phyloP scores from a whole-genome alignment of 2,113 vertebrate species.

The Chamaea fasciata region DNA sequence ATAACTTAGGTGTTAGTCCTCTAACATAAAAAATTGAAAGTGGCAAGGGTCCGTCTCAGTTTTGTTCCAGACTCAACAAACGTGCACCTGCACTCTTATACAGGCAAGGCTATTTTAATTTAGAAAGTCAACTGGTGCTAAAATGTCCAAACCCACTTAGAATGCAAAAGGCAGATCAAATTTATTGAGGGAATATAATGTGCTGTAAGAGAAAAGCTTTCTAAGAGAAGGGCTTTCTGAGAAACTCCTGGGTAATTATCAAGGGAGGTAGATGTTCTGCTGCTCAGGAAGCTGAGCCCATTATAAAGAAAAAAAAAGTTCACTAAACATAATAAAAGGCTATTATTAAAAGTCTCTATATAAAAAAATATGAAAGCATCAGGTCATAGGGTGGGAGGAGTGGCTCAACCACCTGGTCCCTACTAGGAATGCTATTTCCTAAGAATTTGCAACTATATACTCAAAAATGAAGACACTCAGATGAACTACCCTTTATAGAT shows the following conservation, averaged over 20 bases:
- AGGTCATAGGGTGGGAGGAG: neutral
- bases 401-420: neutral
- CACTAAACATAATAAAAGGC: neutral
- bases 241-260: constrained; percentile 31
- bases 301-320: neutral
- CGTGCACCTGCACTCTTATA: neutral
- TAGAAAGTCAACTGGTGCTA: neutral
- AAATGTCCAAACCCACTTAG: neutral
- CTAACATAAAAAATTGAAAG: neutral
- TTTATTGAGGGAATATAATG: neutral
- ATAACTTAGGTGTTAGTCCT: neutral
- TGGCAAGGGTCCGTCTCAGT: neutral
- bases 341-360: neutral
- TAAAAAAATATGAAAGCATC: constrained; percentile 16
- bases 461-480: neutral
- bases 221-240: constrained; percentile 8
- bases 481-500: neutral
- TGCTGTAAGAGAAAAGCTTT: neutral
- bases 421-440: neutral
- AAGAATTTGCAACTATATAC: neutral
- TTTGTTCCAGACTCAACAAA: neutral
- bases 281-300: constrained; percentile 58
- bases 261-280: constrained; percentile 4
- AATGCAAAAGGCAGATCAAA: neutral
- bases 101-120: neutral